Conservation (phyloP, 2,888 invertebrate species). For the Acleris holmiana region DNA sequence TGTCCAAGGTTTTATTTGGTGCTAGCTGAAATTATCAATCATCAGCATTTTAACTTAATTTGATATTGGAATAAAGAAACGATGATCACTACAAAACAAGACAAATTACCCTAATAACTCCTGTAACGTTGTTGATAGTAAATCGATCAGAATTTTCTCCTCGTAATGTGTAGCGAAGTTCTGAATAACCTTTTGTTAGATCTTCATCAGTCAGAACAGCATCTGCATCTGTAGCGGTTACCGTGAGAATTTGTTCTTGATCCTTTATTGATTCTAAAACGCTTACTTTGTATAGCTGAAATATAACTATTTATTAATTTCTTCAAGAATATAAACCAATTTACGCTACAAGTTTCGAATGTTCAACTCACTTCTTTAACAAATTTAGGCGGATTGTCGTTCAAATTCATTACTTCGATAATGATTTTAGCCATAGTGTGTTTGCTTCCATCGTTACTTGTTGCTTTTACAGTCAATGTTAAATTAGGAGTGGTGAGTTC, state of each 20-base stretch:
- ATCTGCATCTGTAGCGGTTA: conserved; percentile 89
- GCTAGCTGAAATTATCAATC: conserved; percentile 73
- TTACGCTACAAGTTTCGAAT: neutral
- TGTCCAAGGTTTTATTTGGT: conserved; percentile 87
- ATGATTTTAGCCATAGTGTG: conserved; percentile 88
- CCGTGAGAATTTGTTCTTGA: conserved; percentile 87
- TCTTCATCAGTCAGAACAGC: conserved; percentile 84
- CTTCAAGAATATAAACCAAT: neutral
- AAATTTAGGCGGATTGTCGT: conserved; percentile 91
- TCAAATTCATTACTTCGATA: conserved; percentile 89
- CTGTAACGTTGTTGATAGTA: conserved; percentile 87
- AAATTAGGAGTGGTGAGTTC: conserved; percentile 85
- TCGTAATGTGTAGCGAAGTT: conserved; percentile 88
- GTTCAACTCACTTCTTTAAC: conserved; percentile 80
- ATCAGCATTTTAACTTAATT: too few species aligned
- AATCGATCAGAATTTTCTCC: conserved; percentile 91
- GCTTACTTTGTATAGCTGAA: conserved; percentile 87
- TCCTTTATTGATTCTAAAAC: conserved; percentile 88
- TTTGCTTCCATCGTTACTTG: conserved; percentile 78
- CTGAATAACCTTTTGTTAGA: conserved; percentile 86
- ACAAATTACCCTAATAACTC: conserved; percentile 84
- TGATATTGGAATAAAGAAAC: too few species aligned
- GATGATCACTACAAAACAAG: neutral
- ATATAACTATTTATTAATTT: conserved; percentile 36
- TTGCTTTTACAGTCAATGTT: conserved; percentile 83